phyloP scores from a whole-genome alignment of 2,113 vertebrate genomes.

The Conger conger region DNA sequence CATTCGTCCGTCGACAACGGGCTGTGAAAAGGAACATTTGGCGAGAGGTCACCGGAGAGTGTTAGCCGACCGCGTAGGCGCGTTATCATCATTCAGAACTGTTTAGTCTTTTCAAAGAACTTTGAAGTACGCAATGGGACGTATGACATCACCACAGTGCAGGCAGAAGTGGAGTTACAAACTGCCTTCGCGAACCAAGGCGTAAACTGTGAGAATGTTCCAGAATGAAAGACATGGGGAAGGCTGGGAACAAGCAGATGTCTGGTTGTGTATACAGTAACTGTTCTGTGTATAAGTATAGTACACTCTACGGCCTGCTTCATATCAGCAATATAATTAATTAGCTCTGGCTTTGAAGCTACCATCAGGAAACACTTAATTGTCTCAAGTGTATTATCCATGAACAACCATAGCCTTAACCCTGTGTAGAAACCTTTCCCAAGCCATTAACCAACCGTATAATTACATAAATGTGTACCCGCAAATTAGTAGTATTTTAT shows the following conservation, averaged over 20 bases:
- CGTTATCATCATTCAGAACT: constrained; percentile 1
- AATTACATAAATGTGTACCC: background rate
- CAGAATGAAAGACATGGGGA: background rate
- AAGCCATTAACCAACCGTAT: background rate
- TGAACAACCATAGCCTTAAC: background rate
- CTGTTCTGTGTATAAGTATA: background rate
- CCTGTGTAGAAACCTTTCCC: background rate
- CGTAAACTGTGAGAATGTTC: background rate
- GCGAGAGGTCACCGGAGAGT: background rate
- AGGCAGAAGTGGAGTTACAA: background rate
- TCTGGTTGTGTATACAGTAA: background rate
- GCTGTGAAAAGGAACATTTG: constrained; percentile 1
- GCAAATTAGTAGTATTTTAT: background rate
- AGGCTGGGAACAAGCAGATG: background rate
- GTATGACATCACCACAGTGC: background rate
- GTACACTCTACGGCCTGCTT: background rate
- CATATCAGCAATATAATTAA: background rate
- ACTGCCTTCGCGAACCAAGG: background rate
- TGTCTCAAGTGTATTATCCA: background rate
- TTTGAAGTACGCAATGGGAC: background rate
- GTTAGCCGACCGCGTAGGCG: background rate
- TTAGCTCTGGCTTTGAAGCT: background rate
- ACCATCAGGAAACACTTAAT: background rate
- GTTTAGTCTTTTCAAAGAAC: constrained; percentile 5
- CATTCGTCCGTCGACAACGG: background rate